phyloP scores from a whole-genome alignment of 2,113 vertebrate genomes.

The Odocoileus virginianus region DNA sequence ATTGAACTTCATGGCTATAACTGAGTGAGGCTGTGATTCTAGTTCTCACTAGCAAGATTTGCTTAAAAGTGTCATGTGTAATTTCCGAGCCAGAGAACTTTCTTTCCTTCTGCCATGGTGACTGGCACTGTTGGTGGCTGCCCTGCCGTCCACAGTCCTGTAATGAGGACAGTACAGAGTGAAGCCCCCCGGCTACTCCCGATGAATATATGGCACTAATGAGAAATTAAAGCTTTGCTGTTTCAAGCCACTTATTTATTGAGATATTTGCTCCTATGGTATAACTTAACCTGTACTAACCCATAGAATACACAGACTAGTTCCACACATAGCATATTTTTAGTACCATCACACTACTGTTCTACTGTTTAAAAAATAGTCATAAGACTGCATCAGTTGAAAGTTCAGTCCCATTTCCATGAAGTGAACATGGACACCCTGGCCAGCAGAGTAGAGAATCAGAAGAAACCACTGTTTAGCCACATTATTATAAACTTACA shows the following conservation, averaged over 20 bases:
- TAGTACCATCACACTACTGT: not conserved
- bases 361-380: not conserved
- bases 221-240: not conserved
- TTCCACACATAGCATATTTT: not conserved
- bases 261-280: not conserved
- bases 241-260: not conserved
- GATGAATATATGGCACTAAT: not conserved
- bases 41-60: not conserved
- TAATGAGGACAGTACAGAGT: not conserved
- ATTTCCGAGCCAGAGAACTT: not conserved
- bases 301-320: not conserved
- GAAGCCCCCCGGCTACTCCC: not conserved
- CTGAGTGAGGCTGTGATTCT: not conserved
- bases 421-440: not conserved
- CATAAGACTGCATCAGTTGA: not conserved
- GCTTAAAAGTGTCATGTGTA: constrained; percentile 25
- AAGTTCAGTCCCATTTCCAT: not conserved
- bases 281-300: not conserved
- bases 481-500: not conserved
- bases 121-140: not conserved
- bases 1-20: not conserved
- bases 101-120: not conserved
- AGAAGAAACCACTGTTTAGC: not conserved
- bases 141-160: not conserved
- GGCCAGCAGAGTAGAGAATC: not conserved